Conservation (phyloP, 2,113 vertebrate species). For the Ariopsis seemanni region DNA sequence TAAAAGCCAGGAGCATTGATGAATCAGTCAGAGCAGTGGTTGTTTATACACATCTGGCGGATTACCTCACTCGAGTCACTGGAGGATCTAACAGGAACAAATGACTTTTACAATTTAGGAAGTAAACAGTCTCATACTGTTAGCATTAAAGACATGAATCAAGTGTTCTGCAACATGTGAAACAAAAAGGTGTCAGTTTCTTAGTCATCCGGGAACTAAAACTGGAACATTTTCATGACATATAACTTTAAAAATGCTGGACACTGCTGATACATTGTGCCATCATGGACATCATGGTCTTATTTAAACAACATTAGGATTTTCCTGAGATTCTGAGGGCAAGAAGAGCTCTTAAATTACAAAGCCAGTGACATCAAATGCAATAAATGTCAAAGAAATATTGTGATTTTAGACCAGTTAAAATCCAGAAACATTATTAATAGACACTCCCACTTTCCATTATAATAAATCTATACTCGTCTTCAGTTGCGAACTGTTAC, state of each 20-base stretch:
- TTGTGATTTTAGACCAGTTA: not conserved
- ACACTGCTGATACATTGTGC: constrained; percentile 9
- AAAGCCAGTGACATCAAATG: not conserved
- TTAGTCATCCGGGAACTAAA: constrained; percentile 28
- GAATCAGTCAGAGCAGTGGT: constrained; percentile 66
- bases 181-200: constrained; percentile 30
- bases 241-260: constrained; percentile 41
- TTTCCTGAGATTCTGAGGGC: not conserved
- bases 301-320: not conserved
- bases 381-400: not conserved
- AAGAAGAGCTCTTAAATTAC: not conserved
- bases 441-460: not conserved
- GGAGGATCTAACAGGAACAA: constrained; percentile 57
- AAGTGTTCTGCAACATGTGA: constrained; percentile 14
- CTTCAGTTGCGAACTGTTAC: too few relatives aligned
- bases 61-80: constrained; percentile 69
- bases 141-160: constrained; percentile 53
- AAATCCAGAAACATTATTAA: not conserved
- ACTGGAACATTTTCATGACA: constrained; percentile 31
- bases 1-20: constrained; percentile 67
- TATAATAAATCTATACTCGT: not conserved
- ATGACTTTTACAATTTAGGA: constrained; percentile 52
- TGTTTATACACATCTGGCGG: constrained; percentile 67
- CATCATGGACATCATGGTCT: not conserved
- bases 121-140: constrained; percentile 49